These are phyloP conservation scores for Meleagris gallopavo DNA, from an alignment of 2,113 vertebrate species.

Conservation along the genomic window DNA sequence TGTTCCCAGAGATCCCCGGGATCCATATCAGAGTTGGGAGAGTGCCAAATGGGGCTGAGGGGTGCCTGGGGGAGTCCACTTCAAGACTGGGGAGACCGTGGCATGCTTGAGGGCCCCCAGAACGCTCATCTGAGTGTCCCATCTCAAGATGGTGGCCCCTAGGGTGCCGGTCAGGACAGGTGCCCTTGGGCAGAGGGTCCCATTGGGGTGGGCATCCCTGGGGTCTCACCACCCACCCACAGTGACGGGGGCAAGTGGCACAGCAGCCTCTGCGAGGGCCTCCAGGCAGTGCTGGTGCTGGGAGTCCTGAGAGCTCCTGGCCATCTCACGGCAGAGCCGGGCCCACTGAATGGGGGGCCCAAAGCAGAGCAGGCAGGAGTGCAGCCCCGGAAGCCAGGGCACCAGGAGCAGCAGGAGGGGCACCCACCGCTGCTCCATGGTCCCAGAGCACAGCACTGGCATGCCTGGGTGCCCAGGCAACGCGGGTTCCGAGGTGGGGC, in stretches of 20 bases:
- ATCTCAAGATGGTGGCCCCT: background rate
- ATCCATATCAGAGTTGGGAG: background rate
- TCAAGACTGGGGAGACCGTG: background rate
- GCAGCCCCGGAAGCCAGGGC: background rate
- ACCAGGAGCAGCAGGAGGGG: background rate
- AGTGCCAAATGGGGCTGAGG: background rate
- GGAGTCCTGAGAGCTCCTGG: rapidly evolving
- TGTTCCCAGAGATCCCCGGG: background rate
- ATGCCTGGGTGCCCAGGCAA: background rate
- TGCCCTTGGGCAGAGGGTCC: background rate
- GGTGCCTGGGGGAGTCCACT: background rate
- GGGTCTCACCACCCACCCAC: background rate
- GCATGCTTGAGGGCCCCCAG: background rate
- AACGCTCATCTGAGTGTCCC: background rate
- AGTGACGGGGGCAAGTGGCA: background rate
- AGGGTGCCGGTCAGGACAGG: background rate
- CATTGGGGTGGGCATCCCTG: background rate
- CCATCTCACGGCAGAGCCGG: background rate
- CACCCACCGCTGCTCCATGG: background rate
- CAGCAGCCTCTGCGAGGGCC: background rate
- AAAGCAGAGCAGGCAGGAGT: conserved; percentile 53
- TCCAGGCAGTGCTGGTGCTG: background rate
- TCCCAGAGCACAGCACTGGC: background rate
- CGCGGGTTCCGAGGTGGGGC: background rate
- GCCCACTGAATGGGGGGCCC: background rate